Evolutionary conservation across 2,888 invertebrate species (phyloP), one percentile per base, ranked within the genome.

Genomic region (Agriopis marginaria): DNA sequence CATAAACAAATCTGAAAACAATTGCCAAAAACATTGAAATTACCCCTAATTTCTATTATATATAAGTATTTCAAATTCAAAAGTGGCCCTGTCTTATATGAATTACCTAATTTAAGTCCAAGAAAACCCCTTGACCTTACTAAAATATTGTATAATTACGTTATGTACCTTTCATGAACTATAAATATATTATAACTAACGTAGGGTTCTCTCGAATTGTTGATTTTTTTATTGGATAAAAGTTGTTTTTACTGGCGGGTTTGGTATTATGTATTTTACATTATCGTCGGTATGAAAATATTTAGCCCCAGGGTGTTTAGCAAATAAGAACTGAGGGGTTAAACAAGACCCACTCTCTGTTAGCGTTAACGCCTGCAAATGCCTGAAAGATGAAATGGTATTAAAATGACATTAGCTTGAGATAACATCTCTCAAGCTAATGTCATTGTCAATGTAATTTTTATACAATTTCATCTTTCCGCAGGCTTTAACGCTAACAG

Each of bases 131-230:
- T 32, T 67, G 49, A 60, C 47, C 56, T 55, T 71, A 61, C 58
- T 44, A 58, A 63, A 49, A 47, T 60, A n/a, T 61, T 42, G 44
- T 61, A 51, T 51, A 54, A 70, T 54, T 63, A 66, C 42, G 40
- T 61, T 66, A 50, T 50, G 39, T 63, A 23, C 49, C 61, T 42
- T 62, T 51, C n/a, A 56, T 67, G 62, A 62, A 51, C 51, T 58
- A 42, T 47, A 60, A 56, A 39, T 42, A 44, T 44, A 39, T 45
- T 49, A 23, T 44, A 59, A 51, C n/a, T 61, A 65, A 50, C 53
- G 47, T 68, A 50, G 42, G 55, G 10, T 67, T 60, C 8, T 61
- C 54, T 66, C 63, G 49, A 55, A 63, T 55, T 39, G 45, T 49
- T 53, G 39, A 12, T 32, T 53, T 32, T 53, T 39, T 53, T 53